phyloP scores from a whole-genome alignment of 2,113 vertebrate species.

The Pelecanus crispus region DNA sequence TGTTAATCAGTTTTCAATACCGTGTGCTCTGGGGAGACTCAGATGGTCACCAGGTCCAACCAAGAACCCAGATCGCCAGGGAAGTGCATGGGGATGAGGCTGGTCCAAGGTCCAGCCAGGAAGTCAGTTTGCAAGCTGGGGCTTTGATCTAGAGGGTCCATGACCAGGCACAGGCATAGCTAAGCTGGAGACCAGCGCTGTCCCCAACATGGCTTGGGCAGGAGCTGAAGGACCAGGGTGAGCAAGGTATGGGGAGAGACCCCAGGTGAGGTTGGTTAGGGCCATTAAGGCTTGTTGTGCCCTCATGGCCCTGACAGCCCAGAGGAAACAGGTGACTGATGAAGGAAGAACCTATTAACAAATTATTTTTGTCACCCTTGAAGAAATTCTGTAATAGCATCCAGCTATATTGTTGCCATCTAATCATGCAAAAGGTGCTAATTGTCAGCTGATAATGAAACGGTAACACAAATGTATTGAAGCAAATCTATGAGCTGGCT shows the following conservation, averaged over 20 bases:
- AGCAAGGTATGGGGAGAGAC: neutral
- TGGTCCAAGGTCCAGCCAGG: neutral
- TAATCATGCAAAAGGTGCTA: neutral
- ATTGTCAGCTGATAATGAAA: neutral
- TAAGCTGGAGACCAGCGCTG: neutral
- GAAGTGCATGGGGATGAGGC: neutral
- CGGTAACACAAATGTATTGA: neutral
- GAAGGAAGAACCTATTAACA: neutral
- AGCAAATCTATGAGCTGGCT: neutral
- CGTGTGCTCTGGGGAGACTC: neutral
- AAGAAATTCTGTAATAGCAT: neutral
- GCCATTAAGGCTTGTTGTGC: neutral
- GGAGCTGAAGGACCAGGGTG: neutral
- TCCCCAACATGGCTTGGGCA: neutral
- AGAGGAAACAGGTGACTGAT: neutral
- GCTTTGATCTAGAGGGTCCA: neutral
- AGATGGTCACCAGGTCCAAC: fast-evolving
- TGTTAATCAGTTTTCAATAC: neutral
- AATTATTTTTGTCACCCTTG: neutral
- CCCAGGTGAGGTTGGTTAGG: neutral
- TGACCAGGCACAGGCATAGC: neutral
- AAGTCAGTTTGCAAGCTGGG: neutral
- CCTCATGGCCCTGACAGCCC: neutral
- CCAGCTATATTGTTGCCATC: neutral
- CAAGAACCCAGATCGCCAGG: neutral